A percentile compares a stretch with the other conserved stretches of the same genome.
Evolutionary conservation across 2,888 invertebrate species (phyloP).

Genomic region (Prosopocoilus inquinatus): DNA sequence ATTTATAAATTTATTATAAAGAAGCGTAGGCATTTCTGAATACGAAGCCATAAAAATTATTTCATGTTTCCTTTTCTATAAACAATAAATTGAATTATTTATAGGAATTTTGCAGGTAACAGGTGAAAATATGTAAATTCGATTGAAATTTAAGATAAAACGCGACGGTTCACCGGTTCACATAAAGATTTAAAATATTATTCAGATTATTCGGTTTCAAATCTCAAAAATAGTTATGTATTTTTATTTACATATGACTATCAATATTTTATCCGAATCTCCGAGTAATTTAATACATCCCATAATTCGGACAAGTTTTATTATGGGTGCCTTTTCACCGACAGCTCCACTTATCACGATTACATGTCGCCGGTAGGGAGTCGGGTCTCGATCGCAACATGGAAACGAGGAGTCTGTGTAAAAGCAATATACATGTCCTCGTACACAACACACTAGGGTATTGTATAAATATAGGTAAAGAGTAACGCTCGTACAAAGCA

Average conservation of each 20-base stretch:
- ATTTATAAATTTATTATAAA: no score
- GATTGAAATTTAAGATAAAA: no score
- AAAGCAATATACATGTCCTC: slow-evolving; percentile 10
- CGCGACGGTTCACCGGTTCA: no score
- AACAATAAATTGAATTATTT: no score
- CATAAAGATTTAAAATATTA: no score
- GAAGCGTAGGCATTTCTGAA: no score
- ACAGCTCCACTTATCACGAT: slow-evolving; percentile 28
- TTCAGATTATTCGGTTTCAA: no score
- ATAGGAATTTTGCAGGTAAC: no score
- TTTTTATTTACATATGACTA: slow-evolving; percentile 5
- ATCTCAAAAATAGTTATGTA: no score
- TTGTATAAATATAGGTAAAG: slow-evolving; percentile 12
- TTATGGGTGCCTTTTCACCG: slow-evolving; percentile 21
- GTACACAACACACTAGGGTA: slow-evolving; percentile 7
- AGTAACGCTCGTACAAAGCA: slow-evolving; percentile 12
- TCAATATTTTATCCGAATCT: slow-evolving; percentile 8
- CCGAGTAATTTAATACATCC: slow-evolving; percentile 25
- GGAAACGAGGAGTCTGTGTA: slow-evolving; percentile 15
- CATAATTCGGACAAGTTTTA: slow-evolving; percentile 27
- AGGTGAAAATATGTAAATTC: no score
- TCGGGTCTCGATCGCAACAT: slow-evolving; percentile 15
- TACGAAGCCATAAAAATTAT: no score
- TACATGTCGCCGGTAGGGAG: slow-evolving; percentile 25
- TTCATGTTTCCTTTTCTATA: no score